Base-by-base conservation (phyloP, 2,888 invertebrate genomes). In the Andrena chrysosceles region DNA sequence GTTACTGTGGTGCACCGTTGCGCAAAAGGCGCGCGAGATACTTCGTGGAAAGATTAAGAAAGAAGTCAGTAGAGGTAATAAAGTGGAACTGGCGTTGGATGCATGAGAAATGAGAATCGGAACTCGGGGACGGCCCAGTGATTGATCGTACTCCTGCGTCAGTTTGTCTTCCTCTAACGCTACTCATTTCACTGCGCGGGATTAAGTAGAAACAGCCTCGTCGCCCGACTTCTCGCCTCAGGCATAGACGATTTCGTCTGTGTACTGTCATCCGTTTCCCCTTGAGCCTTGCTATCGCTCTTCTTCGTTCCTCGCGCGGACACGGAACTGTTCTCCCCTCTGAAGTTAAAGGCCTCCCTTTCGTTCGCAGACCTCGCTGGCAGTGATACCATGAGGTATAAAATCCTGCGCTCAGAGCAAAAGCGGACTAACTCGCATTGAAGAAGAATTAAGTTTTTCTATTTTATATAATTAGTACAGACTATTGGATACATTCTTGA, bases 281-380 rank as follows among this genome's bases (percentile, higher is more conserved):
- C 20, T 2, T 62, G 23, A 31, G 26, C 3, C n/a, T 63, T 35
- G 42, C 42, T 1, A 1, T 16, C 42, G 42, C 16, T 42, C 1
- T 16, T 42, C 42, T 42, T 42, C 42, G 13, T 42, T 16, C 16
- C 13, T 16, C 42, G 16, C 42, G 42, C 5, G 16, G 31, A 54
- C 76, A 13, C 70, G 49, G 62, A 75, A 62, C 60, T n/a, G 49
- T 49, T 49, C 49, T n/a, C 66, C 5, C n/a, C 31, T 10, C 48
- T 42, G 26, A n/a, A 64, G 54, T 69, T 54, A 42, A 31, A 63
- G 33, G 68, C 35, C 59, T 59, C 49, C 33, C 62, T 20, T 29
- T 49, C 23, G 23, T 59, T 69, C 74, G 64, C 35, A 1, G 20
- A 54, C 54, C 63, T 16, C 20, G n/a, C 52, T 52, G 7, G 20